These are phyloP conservation scores for Octomys mimax DNA, from an alignment of 2,797 vertebrate species.

Conservation along the genomic window DNA sequence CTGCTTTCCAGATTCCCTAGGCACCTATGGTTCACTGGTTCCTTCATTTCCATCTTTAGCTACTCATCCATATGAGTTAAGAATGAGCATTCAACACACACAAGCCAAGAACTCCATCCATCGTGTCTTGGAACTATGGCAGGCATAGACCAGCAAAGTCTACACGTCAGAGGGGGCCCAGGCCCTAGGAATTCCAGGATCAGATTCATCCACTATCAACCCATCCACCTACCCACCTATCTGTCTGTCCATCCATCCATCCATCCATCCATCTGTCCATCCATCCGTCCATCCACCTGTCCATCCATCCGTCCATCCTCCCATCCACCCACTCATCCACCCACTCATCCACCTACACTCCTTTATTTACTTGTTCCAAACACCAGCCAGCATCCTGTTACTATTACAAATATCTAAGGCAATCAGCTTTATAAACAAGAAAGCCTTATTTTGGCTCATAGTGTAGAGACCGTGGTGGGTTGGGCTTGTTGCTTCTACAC, in stretches of 20 bases:
- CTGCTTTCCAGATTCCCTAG: not conserved
- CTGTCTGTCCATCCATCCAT: too few relatives aligned
- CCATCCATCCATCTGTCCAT: not conserved
- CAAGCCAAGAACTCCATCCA: not conserved
- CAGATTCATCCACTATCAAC: not conserved
- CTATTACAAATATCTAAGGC: not conserved
- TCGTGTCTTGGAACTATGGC: not conserved
- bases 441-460: not conserved
- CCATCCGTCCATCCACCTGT: too few relatives aligned
- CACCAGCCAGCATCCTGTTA: not conserved
- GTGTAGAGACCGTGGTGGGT: not conserved
- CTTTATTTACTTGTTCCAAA: not conserved
- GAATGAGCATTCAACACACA: not conserved
- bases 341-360: too few relatives aligned
- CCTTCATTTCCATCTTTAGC: not conserved
- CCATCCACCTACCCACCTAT: not conserved
- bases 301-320: too few relatives aligned
- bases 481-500: not conserved
- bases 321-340: not conserved
- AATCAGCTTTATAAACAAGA: not conserved
- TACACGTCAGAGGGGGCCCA: not conserved
- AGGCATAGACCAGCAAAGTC: not conserved
- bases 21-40: not conserved
- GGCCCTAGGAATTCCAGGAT: too few relatives aligned
- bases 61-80: not conserved